These are phyloP conservation scores for Epistrophella euchroma DNA, from an alignment of 2,888 invertebrate genomes.

Conservation along the genomic window DNA sequence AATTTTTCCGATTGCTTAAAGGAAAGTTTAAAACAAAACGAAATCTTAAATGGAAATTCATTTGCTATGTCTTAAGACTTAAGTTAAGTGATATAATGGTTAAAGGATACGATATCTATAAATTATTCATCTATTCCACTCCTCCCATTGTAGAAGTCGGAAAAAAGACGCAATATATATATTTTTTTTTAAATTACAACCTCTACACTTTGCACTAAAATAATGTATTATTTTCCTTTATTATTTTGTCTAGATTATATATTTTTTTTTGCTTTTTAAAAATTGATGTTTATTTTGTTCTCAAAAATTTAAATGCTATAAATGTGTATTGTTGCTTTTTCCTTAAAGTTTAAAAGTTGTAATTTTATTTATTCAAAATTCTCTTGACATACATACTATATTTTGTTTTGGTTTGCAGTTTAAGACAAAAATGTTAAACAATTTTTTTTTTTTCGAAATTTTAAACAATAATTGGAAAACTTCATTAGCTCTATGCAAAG, in stretches of 20 bases:
- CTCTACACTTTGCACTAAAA: constrained; percentile 96
- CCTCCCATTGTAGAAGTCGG: constrained; percentile 16
- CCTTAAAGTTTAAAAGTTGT: background rate
- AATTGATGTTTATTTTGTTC: constrained; percentile 72
- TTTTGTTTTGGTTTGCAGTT: constrained; percentile 14
- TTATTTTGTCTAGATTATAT: constrained; percentile 66
- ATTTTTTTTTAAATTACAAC: constrained; percentile 85
- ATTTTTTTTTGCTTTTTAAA: constrained; percentile 16
- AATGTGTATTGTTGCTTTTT: constrained; percentile 76
- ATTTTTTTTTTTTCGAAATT: constrained; percentile 8
- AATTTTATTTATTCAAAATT: constrained; percentile 3
- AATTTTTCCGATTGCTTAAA: background rate
- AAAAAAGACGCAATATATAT: constrained; percentile 6
- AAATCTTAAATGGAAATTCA: constrained; percentile 32
- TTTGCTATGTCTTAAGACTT: constrained; percentile 17
- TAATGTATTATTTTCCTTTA: constrained; percentile 87
- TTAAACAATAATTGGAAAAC: constrained; percentile 86
- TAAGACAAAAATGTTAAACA: background rate
- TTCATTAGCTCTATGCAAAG: constrained; percentile 96
- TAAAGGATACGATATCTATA: background rate
- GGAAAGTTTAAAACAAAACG: background rate
- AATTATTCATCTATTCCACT: constrained; percentile 9
- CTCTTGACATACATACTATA: background rate
- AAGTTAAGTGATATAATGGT: constrained; percentile 8
- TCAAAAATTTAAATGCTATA: constrained; percentile 45